A percentile compares a stretch with the other conserved stretches of the same genome.
phyloP scores from a whole-genome alignment of 2,113 vertebrate genomes.

The Solea senegalensis region DNA sequence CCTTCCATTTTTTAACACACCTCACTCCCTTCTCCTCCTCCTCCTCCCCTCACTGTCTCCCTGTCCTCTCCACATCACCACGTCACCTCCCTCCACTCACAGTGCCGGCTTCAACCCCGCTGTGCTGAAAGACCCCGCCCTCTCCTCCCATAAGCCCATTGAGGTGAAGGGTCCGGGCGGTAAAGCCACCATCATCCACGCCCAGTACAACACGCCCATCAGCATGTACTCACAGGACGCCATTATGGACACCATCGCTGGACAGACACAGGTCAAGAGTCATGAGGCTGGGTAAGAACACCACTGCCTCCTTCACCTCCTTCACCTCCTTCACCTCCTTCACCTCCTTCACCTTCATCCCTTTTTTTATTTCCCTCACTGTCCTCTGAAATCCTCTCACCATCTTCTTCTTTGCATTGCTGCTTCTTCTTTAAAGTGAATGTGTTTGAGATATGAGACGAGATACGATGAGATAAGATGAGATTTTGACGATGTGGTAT shows the following conservation, averaged over 20 bases:
- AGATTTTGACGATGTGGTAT: too few relatives aligned
- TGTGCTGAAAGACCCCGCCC: conserved; percentile 88
- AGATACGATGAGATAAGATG: too few relatives aligned
- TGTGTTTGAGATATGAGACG: too few relatives aligned
- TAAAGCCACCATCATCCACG: conserved; percentile 98
- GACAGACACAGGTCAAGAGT: conserved; percentile 93
- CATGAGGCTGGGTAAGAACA: conserved; percentile 90
- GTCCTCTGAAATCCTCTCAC: not conserved
- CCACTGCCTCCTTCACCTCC: conserved; percentile 1
- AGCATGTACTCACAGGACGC: conserved; percentile 99
- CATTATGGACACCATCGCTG: conserved; percentile 98
- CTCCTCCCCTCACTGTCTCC: not conserved
- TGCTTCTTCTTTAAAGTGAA: too few relatives aligned
- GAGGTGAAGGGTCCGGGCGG: conserved; percentile 96
- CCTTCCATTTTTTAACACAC: not conserved
- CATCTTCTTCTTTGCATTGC: not conserved
- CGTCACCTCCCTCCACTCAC: conserved; percentile 13
- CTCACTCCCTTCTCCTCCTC: conserved; percentile 5
- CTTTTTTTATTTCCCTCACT: not conserved
- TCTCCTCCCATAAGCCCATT: conserved; percentile 93
- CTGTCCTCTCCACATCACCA: conserved; percentile 33
- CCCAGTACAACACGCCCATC: conserved; percentile 99
- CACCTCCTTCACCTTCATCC: not conserved
- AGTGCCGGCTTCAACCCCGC: conserved; percentile 89
- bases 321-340: not conserved